Conservation (phyloP, 2,113 vertebrate species). For the Hippotragus niger region DNA sequence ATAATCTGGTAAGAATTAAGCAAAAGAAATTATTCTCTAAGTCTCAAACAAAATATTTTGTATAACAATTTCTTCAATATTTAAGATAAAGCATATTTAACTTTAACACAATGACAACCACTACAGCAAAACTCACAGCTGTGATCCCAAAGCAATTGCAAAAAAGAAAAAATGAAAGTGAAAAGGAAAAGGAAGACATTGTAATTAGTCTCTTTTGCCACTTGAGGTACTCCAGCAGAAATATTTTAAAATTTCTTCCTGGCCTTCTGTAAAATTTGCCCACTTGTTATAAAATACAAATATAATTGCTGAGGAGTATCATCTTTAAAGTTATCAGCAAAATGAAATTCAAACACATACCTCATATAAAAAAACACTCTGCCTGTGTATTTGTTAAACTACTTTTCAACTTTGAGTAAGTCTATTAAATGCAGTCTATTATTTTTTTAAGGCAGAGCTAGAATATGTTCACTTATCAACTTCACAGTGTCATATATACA, state of each 20-base stretch:
- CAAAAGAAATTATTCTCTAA: neutral
- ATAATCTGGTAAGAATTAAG: neutral
- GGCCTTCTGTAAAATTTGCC: neutral
- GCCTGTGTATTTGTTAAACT: neutral
- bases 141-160: neutral
- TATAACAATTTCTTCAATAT: neutral
- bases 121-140: neutral
- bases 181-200: neutral
- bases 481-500: accelerated
- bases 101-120: neutral
- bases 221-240: neutral
- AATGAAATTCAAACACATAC: neutral
- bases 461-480: accelerated
- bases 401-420: neutral
- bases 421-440: neutral
- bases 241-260: neutral
- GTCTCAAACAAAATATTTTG: neutral
- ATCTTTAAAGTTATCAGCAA: neutral
- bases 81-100: neutral
- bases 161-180: neutral
- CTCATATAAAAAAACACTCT: neutral
- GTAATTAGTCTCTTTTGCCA: neutral
- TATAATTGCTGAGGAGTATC: neutral
- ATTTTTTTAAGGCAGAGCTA: neutral
- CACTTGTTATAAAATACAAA: neutral